These are phyloP conservation scores for Anaspis maculata DNA, from an alignment of 2,888 invertebrate species.

Conservation along the genomic window DNA sequence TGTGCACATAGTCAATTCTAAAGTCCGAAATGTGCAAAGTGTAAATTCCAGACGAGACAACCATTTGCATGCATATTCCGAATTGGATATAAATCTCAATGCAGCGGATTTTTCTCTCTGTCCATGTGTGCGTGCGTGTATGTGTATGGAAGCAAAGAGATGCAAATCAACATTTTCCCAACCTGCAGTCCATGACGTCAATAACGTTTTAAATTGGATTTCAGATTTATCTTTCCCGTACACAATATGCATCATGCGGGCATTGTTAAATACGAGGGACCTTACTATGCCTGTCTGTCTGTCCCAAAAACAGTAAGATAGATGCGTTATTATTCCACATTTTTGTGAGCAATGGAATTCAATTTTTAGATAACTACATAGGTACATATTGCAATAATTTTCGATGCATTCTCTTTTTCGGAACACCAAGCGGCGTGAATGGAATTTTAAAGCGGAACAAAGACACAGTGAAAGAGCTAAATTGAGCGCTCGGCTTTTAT, in stretches of 20 bases:
- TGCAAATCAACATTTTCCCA: slow-evolving; percentile 33
- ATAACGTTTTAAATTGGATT: slow-evolving; percentile 37
- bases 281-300: slow-evolving; percentile 12
- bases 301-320: slow-evolving; percentile 16
- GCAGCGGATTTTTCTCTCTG: slow-evolving; percentile 28
- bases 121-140: too few species aligned
- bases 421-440: too few species aligned
- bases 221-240: slow-evolving; percentile 30
- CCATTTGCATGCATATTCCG: slow-evolving; percentile 20
- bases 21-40: too few species aligned
- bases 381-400: too few species aligned
- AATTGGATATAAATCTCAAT: slow-evolving; percentile 30
- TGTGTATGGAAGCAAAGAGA: slow-evolving; percentile 27
- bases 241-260: slow-evolving; percentile 26
- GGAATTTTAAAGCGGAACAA: too few species aligned
- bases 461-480: too few species aligned
- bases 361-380: too few species aligned
- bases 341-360: too few species aligned
- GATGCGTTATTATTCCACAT: slow-evolving; percentile 12
- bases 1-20: too few species aligned
- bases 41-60: slow-evolving; percentile 13
- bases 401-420: too few species aligned
- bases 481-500: too few species aligned
- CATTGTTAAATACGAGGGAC: slow-evolving; percentile 22
- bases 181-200: slow-evolving; percentile 32